Conservation (phyloP, 2,888 invertebrate genomes). For the Acanthosepion pharaonis region DNA sequence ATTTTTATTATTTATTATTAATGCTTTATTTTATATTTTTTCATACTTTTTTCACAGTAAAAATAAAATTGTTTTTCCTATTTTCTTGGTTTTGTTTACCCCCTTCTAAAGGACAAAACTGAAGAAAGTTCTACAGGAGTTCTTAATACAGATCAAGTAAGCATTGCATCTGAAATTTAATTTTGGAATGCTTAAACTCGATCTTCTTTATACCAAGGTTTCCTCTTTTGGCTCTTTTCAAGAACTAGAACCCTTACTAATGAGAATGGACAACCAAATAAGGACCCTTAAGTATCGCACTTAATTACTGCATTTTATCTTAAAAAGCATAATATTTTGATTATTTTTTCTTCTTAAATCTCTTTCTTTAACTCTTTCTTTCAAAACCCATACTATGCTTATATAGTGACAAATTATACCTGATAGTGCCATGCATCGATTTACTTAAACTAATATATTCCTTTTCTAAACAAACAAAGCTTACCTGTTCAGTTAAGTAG, state of each 20-base stretch:
- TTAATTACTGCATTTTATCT: background rate
- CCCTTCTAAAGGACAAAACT: constrained; percentile 36
- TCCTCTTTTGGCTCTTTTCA: background rate
- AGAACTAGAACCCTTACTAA: background rate
- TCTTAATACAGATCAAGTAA: constrained; percentile 36
- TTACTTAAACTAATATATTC: no score
- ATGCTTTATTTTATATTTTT: background rate
- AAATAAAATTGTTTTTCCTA: background rate
- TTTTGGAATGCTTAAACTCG: background rate
- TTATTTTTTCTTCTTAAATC: background rate
- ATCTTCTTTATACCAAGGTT: background rate
- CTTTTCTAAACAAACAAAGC: no score
- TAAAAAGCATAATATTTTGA: no score
- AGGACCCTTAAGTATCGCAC: background rate
- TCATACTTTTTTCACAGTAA: background rate
- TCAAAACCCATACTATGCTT: no score
- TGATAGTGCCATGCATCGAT: no score
- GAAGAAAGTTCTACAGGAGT: constrained; percentile 33
- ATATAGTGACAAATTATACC: no score
- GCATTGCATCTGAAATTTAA: background rate
- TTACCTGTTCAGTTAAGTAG: no score
- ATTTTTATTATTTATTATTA: background rate
- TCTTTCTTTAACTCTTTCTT: background rate
- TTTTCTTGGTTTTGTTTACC: background rate
- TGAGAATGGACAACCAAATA: background rate